Evolutionary conservation across 2,797 vertebrate genomes (phyloP).

Genomic region (Darevskia nairensis): DNA sequence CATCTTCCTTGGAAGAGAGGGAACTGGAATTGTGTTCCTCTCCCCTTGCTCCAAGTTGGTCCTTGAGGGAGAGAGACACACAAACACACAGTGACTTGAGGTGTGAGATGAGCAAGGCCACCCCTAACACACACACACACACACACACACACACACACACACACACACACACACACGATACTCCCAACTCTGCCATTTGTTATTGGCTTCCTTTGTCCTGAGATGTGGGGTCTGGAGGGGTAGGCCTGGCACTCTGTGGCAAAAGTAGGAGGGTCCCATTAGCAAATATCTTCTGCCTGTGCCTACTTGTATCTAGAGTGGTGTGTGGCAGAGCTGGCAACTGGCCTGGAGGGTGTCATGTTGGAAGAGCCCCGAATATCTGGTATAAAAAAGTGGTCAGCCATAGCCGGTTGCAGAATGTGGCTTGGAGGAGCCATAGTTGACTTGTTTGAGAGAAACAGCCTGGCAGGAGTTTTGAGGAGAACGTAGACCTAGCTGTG

Average conservation of each 20-base stretch:
- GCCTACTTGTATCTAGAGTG: no score
- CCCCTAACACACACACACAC: neutral
- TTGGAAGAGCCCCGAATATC: no score
- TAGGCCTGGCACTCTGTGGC: neutral
- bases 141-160: no score
- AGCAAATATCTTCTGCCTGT: no score
- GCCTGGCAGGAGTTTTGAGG: neutral
- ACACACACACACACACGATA: no score
- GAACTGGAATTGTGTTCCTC: neutral
- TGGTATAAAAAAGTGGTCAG: neutral
- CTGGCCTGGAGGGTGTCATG: no score
- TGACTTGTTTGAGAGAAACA: neutral
- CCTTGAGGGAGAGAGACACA: neutral
- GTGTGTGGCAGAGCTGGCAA: no score
- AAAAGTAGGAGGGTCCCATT: no score
- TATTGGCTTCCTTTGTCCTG: neutral
- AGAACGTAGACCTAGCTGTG: neutral
- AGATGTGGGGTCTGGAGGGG: neutral
- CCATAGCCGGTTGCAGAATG: neutral
- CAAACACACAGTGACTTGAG: no score
- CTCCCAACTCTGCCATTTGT: neutral
- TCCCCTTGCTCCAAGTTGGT: neutral
- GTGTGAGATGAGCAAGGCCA: neutral
- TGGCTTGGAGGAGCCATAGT: neutral
- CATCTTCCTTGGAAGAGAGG: neutral